Conservation (phyloP, 2,113 vertebrate genomes). For the Hoplias malabaricus region DNA sequence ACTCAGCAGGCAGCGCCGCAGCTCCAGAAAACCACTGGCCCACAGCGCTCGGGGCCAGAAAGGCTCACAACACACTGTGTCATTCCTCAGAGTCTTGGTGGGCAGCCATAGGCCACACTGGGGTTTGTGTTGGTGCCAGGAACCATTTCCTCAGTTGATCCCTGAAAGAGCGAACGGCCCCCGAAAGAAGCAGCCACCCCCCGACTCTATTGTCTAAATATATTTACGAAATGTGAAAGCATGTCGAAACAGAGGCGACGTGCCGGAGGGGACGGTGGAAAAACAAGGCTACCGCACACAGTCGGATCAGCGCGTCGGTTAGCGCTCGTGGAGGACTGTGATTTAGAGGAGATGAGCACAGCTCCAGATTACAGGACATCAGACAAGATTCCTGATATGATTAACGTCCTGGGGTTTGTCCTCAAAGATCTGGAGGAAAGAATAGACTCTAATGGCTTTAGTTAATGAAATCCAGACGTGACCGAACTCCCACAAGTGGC, state of each 20-base stretch:
- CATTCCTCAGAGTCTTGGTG: constrained; percentile 66
- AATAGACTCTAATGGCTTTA: constrained; percentile 36
- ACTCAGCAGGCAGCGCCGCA: constrained; percentile 45
- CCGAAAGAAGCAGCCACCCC: constrained; percentile 56
- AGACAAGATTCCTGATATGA: constrained; percentile 17
- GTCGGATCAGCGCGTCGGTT: constrained; percentile 55
- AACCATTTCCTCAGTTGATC: constrained; percentile 64
- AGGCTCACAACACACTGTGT: constrained; percentile 55
- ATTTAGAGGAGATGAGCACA: constrained; percentile 27
- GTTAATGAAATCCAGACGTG: constrained; percentile 20
- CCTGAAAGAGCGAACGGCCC: constrained; percentile 56
- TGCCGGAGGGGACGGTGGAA: constrained; percentile 40
- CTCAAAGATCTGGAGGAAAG: constrained; percentile 29
- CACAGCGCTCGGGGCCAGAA: constrained; percentile 49
- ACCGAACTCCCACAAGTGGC: too few species aligned
- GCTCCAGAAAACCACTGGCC: constrained; percentile 37
- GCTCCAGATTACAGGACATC: constrained; percentile 12
- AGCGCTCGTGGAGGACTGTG: constrained; percentile 21
- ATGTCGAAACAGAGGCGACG: constrained; percentile 71
- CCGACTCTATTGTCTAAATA: constrained; percentile 62
- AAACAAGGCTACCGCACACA: constrained; percentile 43
- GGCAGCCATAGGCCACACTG: constrained; percentile 63
- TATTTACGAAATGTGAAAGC: constrained; percentile 71
- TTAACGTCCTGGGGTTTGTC: constrained; percentile 18
- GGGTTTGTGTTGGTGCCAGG: constrained; percentile 65